These are phyloP conservation scores for Chionoecetes opilio DNA, from an alignment of 1,140 invertebrate species.

Conservation along the genomic window DNA sequence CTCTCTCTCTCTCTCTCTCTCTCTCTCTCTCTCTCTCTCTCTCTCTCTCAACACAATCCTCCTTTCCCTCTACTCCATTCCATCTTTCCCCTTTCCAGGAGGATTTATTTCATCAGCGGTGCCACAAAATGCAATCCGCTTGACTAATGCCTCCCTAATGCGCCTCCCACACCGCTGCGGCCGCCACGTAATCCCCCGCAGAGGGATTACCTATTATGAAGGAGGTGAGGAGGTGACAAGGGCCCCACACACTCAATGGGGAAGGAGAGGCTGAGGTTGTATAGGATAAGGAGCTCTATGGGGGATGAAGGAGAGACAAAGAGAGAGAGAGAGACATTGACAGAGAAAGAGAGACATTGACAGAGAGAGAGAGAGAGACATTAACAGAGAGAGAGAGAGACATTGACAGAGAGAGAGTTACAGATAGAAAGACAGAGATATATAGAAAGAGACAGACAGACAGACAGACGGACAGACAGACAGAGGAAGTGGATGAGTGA, in stretches of 20 bases:
- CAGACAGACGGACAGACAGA: too few species aligned
- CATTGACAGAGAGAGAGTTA: background rate
- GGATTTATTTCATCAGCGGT: conserved; percentile 1
- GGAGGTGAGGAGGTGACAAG: background rate
- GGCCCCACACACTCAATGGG: background rate
- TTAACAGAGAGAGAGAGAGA: background rate
- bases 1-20: too few species aligned
- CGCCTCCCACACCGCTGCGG: background rate
- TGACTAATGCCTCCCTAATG: conserved; percentile 18
- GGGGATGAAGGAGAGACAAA: background rate
- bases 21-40: too few species aligned
- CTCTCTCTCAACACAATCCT: too few species aligned
- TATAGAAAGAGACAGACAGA: background rate
- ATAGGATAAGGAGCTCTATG: background rate
- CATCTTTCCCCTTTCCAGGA: background rate
- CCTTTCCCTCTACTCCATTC: background rate
- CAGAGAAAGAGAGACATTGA: too few species aligned
- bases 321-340: too few species aligned
- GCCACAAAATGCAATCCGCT: conserved; percentile 4
- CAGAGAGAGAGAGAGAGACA: too few species aligned
- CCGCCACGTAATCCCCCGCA: background rate
- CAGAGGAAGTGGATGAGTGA: too few species aligned
- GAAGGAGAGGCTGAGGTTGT: background rate
- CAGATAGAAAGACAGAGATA: background rate
- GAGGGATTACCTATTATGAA: conserved; percentile 20